A percentile compares a stretch with the other conserved stretches of the same genome.
Conservation (phyloP, 2,888 invertebrate species). For the Timandra comae region DNA sequence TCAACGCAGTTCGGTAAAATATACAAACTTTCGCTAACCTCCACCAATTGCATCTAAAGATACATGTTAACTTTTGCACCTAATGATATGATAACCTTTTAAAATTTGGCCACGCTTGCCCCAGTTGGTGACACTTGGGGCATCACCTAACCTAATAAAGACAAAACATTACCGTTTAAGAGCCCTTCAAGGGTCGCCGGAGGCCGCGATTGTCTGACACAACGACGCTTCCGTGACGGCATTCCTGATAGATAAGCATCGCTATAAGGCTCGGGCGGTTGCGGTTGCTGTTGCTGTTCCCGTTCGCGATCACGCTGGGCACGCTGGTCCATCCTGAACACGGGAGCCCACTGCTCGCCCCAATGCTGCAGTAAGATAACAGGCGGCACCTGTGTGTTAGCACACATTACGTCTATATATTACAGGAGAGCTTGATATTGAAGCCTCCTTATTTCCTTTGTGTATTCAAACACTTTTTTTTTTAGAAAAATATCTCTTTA, state of each 20-base stretch:
- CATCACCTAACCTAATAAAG: background rate
- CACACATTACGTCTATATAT: constrained; percentile 4
- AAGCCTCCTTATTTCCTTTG: too few relatives aligned
- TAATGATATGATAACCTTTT: background rate
- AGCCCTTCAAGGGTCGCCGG: constrained; percentile 43
- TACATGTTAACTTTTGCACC: background rate
- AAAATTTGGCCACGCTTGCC: background rate
- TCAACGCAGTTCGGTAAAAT: too few relatives aligned
- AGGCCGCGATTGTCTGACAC: constrained; percentile 67
- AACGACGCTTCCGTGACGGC: constrained; percentile 91
- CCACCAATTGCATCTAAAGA: too few relatives aligned
- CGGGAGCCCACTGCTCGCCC: constrained; percentile 85
- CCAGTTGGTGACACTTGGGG: background rate
- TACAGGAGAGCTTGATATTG: too few relatives aligned
- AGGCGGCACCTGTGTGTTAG: constrained; percentile 35
- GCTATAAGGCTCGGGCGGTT: constrained; percentile 76
- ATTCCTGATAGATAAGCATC: constrained; percentile 94
- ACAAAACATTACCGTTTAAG: constrained; percentile 38
- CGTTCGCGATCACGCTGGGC: constrained; percentile 72
- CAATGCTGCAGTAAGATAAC: constrained; percentile 66
- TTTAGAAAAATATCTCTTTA: too few relatives aligned
- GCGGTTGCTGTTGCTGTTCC: constrained; percentile 67
- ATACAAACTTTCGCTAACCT: too few relatives aligned
- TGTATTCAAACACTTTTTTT: too few relatives aligned
- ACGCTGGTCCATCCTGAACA: constrained; percentile 87